Conservation (phyloP, 2,797 vertebrate species). For the Enteromius thamalakanensis region DNA sequence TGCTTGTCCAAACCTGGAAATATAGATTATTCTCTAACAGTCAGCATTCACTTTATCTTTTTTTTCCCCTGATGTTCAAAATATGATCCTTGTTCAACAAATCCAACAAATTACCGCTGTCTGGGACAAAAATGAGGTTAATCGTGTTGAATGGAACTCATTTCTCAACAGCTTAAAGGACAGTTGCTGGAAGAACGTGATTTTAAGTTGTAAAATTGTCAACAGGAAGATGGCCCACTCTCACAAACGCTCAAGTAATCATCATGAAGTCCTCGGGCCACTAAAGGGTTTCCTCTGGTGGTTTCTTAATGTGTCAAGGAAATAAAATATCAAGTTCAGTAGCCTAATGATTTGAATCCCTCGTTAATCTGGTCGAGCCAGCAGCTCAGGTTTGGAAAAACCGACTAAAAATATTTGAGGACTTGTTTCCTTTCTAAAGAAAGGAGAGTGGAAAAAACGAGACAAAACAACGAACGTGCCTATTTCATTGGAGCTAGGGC, state of each 20-base stretch:
- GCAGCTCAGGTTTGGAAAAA: too few relatives aligned
- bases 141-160: neutral
- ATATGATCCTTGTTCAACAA: neutral
- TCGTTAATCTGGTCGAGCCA: too few relatives aligned
- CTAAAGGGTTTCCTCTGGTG: slow-evolving; percentile 12
- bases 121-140: neutral
- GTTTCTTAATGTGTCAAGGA: neutral
- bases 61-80: slow-evolving; percentile 6
- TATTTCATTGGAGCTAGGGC: too few relatives aligned
- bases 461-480: too few relatives aligned
- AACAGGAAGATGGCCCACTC: neutral
- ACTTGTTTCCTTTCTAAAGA: too few relatives aligned
- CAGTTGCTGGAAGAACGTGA: neutral
- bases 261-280: slow-evolving; percentile 33
- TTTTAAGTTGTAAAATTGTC: neutral
- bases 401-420: too few relatives aligned
- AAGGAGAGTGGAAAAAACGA: too few relatives aligned
- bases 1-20: slow-evolving; percentile 42
- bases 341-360: neutral
- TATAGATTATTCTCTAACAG: slow-evolving; percentile 9
- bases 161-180: slow-evolving; percentile 21
- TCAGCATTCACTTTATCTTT: slow-evolving; percentile 8
- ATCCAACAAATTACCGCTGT: neutral
- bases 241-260: neutral
- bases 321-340: neutral